Conservation (phyloP, 1,140 invertebrate genomes). For the Melanaphis sacchari region DNA sequence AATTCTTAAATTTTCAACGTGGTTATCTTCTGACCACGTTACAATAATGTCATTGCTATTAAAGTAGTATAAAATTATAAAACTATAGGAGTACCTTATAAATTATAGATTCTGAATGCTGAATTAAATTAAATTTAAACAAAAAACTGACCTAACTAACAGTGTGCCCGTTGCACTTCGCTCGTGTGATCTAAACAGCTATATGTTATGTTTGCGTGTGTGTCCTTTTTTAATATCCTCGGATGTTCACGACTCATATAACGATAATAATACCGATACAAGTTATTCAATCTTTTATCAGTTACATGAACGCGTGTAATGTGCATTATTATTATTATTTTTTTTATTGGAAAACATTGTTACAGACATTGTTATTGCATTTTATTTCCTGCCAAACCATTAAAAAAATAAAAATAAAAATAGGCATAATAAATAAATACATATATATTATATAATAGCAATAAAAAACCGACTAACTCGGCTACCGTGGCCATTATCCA, state of each 20-base stretch:
- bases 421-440: background rate
- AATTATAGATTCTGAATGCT: no score
- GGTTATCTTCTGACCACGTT: no score
- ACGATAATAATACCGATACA: background rate
- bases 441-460: background rate
- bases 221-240: background rate
- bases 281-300: slow-evolving; percentile 15
- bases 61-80: no score
- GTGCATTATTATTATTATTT: slow-evolving; percentile 8
- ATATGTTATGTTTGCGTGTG: background rate
- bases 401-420: slow-evolving; percentile 14
- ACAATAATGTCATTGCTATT: no score
- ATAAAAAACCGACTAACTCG: slow-evolving; percentile 9
- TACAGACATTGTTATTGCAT: background rate
- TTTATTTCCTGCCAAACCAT: background rate
- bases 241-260: background rate
- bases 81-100: no score
- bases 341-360: background rate
- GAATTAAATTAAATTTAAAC: background rate
- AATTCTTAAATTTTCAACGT: no score
- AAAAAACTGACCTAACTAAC: background rate
- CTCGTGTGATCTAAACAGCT: background rate
- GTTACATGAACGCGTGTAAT: background rate
- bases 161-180: no score
- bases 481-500: slow-evolving; percentile 49